Conservation (phyloP, 2,113 vertebrate genomes). For the Sapajus apella region DNA sequence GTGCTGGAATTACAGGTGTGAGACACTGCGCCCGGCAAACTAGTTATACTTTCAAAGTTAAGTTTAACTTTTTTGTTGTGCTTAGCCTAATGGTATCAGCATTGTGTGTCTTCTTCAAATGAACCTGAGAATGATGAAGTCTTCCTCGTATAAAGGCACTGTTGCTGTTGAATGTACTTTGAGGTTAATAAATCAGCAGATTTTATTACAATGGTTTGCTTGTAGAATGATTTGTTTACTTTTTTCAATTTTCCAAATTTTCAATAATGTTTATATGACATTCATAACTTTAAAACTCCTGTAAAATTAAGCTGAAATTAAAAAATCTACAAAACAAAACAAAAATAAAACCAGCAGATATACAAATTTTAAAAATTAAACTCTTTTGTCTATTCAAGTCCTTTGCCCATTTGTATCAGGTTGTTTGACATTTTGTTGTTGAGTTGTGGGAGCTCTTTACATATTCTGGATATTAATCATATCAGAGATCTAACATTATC, state of each 20-base stretch:
- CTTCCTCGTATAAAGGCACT: not conserved
- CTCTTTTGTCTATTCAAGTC: not conserved
- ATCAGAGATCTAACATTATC: not conserved
- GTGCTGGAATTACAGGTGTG: no score
- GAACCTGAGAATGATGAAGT: not conserved
- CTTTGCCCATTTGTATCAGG: not conserved
- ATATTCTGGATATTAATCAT: not conserved
- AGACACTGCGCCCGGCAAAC: no score
- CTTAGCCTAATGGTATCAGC: not conserved
- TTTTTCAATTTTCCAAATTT: conserved; percentile 34
- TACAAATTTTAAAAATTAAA: not conserved
- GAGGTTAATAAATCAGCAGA: not conserved
- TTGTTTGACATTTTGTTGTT: not conserved
- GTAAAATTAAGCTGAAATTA: conserved; percentile 33
- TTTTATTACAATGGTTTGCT: not conserved
- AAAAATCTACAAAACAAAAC: not conserved
- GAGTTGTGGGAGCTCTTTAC: not conserved
- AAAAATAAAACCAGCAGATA: not conserved
- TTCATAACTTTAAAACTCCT: not conserved
- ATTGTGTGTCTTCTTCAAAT: not conserved
- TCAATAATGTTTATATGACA: not conserved
- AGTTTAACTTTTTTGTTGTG: not conserved
- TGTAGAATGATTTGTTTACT: not conserved
- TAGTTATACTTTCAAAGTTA: not conserved
- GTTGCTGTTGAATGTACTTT: not conserved